Percentiles rank a stretch among this genome's conserved stretches.
Evolutionary conservation across 1,140 invertebrate species (phyloP).

Genomic region (Caenorhabditis latens): DNA sequence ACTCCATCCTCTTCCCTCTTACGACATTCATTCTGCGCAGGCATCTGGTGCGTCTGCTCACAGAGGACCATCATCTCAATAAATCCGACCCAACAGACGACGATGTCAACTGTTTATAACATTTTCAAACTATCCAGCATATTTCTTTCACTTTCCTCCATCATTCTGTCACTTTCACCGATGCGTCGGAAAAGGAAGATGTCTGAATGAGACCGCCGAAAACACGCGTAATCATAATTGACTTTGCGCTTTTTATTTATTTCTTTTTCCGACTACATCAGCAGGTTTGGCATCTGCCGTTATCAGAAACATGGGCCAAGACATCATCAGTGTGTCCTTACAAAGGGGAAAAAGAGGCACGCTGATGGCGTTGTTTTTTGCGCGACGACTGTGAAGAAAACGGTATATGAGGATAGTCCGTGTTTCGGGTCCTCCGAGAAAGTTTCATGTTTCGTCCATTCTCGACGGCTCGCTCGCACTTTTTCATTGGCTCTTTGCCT

Average conservation of each 20-base stretch:
- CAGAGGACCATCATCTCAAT: not conserved
- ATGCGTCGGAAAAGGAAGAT: conserved; percentile 12
- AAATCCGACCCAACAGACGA: not conserved
- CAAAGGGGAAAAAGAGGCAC: not conserved
- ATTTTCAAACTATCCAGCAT: not conserved
- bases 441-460: conserved; percentile 51
- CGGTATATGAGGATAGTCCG: not conserved
- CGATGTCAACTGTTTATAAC: conserved; percentile 34
- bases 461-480: conserved; percentile 41
- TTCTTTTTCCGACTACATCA: conserved; percentile 41
- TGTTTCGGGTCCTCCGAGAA: not conserved
- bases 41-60: conserved; percentile 47
- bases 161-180: conserved; percentile 38
- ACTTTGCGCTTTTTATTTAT: conserved; percentile 45
- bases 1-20: not conserved
- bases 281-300: conserved; percentile 50
- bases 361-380: not conserved
- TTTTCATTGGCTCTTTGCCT: conserved; percentile 51
- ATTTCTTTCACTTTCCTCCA: not conserved
- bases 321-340: conserved; percentile 29
- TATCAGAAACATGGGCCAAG: conserved; percentile 21
- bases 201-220: conserved; percentile 13
- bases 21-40: conserved; percentile 18
- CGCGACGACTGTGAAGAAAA: not conserved
- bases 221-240: conserved; percentile 55